phyloP scores from a whole-genome alignment of 1,140 invertebrate genomes.

The Drosophila nasuta region DNA sequence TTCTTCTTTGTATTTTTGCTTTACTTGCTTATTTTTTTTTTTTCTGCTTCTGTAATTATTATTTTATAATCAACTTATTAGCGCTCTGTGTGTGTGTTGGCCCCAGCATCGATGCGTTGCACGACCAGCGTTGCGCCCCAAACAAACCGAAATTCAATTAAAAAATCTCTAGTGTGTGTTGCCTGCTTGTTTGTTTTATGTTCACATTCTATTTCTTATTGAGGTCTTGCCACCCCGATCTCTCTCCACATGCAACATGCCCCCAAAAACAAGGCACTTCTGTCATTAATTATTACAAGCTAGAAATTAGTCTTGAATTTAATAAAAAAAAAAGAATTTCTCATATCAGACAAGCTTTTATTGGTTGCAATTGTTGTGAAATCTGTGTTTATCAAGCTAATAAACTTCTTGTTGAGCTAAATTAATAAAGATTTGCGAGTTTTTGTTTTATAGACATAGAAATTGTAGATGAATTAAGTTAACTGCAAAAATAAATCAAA shows the following conservation, averaged over 20 bases:
- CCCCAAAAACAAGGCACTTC: conserved; percentile 20
- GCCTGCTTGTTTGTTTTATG: conserved; percentile 51
- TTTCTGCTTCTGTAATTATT: conserved; percentile 68
- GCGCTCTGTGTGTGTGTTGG: conserved; percentile 38
- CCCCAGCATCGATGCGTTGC: conserved; percentile 47
- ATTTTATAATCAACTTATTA: conserved; percentile 83
- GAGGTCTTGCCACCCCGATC: conserved; percentile 47
- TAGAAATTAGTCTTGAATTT: conserved; percentile 45
- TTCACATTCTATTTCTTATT: conserved; percentile 80
- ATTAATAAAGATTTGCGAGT: background rate
- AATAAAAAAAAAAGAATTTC: conserved; percentile 23
- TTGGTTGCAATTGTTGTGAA: conserved; percentile 2
- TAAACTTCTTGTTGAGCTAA: background rate
- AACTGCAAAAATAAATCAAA: background rate
- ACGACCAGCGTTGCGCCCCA: conserved; percentile 8
- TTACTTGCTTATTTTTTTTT: conserved; percentile 5
- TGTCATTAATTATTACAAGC: conserved; percentile 39
- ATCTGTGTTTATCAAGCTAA: background rate
- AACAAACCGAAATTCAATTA: conserved; percentile 71
- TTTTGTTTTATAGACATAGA: too few species aligned
- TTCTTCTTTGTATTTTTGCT: conserved; percentile 22
- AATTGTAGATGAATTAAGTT: background rate
- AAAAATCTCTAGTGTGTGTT: conserved; percentile 64
- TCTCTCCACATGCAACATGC: conserved; percentile 8
- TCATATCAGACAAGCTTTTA: conserved; percentile 13